Evolutionary conservation across 2,113 vertebrate species (phyloP).

Genomic region (Athene cunicularia): DNA sequence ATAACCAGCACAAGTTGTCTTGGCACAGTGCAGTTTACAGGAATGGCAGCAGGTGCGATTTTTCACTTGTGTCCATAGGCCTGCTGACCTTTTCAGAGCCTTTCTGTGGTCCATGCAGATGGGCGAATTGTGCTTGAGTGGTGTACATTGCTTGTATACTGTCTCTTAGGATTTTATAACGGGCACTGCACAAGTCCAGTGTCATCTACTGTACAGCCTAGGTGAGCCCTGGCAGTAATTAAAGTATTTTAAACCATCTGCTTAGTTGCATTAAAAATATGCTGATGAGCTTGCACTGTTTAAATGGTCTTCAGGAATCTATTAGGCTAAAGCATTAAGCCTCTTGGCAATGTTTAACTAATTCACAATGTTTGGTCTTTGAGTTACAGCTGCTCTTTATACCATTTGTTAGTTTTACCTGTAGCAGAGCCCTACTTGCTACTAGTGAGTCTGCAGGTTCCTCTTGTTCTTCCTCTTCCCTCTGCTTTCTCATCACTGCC

Average conservation of each 20-base stretch:
- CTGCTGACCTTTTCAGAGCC: background rate
- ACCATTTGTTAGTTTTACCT: background rate
- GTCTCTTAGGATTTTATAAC: background rate
- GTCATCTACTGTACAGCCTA: background rate
- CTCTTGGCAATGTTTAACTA: background rate
- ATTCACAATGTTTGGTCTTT: background rate
- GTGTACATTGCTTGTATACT: background rate
- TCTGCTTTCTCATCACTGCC: background rate
- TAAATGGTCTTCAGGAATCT: slow-evolving; percentile 7
- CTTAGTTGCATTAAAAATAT: background rate
- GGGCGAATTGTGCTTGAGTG: background rate
- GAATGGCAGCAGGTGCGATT: background rate
- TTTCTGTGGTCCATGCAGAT: background rate
- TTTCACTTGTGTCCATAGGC: background rate
- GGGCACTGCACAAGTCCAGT: background rate
- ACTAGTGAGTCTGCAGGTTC: background rate
- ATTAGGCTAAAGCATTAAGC: background rate
- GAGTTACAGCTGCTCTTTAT: background rate
- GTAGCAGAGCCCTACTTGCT: background rate
- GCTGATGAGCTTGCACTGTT: background rate
- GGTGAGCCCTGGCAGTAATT: background rate
- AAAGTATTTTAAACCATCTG: slow-evolving; percentile 21
- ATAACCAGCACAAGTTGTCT: background rate
- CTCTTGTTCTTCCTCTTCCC: background rate
- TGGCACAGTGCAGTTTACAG: background rate